Evolutionary conservation across 2,888 invertebrate genomes (phyloP).

Genomic region (Melinaea menophilus): DNA sequence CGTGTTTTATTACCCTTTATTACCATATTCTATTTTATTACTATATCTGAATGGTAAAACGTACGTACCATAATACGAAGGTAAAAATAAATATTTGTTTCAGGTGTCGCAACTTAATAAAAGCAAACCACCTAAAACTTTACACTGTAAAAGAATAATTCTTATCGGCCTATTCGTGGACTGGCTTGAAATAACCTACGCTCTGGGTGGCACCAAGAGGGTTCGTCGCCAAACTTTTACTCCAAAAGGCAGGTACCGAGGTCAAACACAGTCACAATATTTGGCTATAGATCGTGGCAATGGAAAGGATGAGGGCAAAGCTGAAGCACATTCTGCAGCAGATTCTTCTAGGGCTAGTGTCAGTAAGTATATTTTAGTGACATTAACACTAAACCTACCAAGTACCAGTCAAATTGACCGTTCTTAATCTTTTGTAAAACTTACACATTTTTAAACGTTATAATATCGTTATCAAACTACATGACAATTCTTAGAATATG

Average conservation of each 20-base stretch:
- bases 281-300: constrained; percentile 74
- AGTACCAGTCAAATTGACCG: neutral
- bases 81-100: neutral
- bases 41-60: neutral
- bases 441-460: no score
- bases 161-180: constrained; percentile 19
- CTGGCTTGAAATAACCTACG: constrained; percentile 16
- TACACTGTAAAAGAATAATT: constrained; percentile 42
- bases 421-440: no score
- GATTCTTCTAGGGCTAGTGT: constrained; percentile 84
- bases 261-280: constrained; percentile 92
- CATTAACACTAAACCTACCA: no score
- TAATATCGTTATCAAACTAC: no score
- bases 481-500: no score
- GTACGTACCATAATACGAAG: neutral
- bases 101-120: constrained; percentile 45
- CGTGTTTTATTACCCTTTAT: no score
- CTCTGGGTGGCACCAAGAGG: constrained; percentile 33
- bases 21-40: no score
- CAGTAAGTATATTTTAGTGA: constrained; percentile 76
- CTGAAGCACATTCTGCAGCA: constrained; percentile 88
- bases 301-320: constrained; percentile 84
- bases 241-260: constrained; percentile 76
- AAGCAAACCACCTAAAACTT: constrained; percentile 27
- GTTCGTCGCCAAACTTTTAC: constrained; percentile 47